Percentiles rank a stretch among this genome's conserved stretches.
phyloP scores from a whole-genome alignment of 2,113 vertebrate species.

The Thryonomys swinderianus region DNA sequence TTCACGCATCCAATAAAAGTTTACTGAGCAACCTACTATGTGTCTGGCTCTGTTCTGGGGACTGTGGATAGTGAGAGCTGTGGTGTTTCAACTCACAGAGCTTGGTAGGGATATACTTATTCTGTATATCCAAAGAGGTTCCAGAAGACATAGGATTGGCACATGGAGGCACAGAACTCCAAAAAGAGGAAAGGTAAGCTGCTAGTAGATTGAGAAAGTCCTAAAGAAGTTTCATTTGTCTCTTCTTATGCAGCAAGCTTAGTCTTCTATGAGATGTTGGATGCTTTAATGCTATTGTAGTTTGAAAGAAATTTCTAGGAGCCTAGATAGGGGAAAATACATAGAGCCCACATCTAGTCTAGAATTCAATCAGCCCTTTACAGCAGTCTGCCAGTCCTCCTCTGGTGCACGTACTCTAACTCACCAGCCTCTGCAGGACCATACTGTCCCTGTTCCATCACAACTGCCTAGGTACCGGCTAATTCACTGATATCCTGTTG shows the following conservation, averaged over 20 bases:
- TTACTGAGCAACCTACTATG: neutral
- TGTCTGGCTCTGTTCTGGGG: neutral
- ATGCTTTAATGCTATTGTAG: neutral
- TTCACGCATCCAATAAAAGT: neutral
- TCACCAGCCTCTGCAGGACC: neutral
- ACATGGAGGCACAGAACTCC: neutral
- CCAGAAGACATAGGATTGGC: neutral
- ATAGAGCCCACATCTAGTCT: neutral
- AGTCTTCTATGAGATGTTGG: neutral
- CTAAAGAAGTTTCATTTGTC: neutral
- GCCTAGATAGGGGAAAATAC: neutral
- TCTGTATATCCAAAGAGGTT: neutral
- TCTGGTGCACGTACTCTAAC: neutral
- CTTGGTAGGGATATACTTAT: neutral
- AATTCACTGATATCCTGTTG: neutral
- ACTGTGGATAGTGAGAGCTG: neutral
- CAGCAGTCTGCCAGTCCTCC: neutral
- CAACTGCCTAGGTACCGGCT: neutral
- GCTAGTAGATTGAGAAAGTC: neutral
- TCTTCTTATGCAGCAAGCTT: neutral
- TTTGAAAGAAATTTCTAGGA: constrained; percentile 23
- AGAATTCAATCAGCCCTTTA: neutral
- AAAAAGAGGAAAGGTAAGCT: constrained; percentile 14
- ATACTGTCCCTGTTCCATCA: neutral
- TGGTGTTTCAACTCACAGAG: neutral